Conservation (phyloP, 2,888 invertebrate genomes). For the Blastobasis adustella region DNA sequence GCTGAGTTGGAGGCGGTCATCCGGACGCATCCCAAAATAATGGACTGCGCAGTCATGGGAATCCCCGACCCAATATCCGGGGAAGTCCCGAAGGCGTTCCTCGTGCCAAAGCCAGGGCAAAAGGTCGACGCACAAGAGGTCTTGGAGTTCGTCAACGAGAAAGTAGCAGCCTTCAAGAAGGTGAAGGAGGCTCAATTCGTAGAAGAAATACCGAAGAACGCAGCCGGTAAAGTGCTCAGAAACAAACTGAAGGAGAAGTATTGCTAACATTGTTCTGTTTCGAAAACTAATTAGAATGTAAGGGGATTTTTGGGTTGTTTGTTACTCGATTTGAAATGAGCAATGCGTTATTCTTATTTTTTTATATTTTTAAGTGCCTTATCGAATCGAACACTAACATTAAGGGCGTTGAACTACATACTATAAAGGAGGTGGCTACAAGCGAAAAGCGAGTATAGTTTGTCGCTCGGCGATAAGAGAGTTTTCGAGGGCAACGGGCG, state of each 20-base stretch:
- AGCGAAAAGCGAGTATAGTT: not conserved
- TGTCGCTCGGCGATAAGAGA: too few relatives aligned
- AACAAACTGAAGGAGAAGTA: conserved; percentile 70
- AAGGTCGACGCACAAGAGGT: conserved; percentile 71
- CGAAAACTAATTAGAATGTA: not conserved
- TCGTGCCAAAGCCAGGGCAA: conserved; percentile 71
- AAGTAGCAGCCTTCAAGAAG: conserved; percentile 84
- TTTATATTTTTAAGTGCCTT: not conserved
- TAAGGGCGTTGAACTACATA: too few relatives aligned
- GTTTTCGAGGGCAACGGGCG: too few relatives aligned
- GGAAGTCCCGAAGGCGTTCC: conserved; percentile 85
- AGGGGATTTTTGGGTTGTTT: not conserved
- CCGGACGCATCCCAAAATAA: conserved; percentile 81
- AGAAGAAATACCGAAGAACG: conserved; percentile 81
- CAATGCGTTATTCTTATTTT: not conserved
- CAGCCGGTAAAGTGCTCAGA: conserved; percentile 86
- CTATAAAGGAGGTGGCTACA: too few relatives aligned
- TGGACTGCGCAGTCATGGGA: conserved; percentile 90
- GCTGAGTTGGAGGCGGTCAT: conserved; percentile 89
- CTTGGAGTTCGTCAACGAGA: conserved; percentile 76
- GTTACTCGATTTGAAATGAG: not conserved
- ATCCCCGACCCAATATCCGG: conserved; percentile 81
- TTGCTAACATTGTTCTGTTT: conserved; percentile 20
- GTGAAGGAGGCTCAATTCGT: conserved; percentile 80
- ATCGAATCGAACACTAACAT: not conserved